Percentiles rank a stretch among this genome's conserved stretches.
These are phyloP conservation scores for Lota lota DNA, from an alignment of 2,113 vertebrate genomes.

Conservation along the genomic window DNA sequence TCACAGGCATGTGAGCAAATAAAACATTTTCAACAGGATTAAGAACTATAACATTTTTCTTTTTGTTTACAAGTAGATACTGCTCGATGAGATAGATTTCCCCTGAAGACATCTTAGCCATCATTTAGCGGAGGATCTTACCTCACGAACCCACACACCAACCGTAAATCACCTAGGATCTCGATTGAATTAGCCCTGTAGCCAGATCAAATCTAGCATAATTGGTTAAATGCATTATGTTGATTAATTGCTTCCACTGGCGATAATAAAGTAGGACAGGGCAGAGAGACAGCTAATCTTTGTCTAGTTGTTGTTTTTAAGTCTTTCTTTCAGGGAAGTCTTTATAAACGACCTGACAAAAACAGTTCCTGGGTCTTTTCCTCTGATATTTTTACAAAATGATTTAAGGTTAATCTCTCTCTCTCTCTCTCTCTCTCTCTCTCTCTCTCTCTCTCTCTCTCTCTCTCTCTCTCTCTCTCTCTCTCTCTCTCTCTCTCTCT, in stretches of 20 bases:
- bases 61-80: too few species aligned
- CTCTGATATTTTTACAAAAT: neutral
- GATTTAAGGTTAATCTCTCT: too few species aligned
- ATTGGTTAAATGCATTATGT: slow-evolving; percentile 73
- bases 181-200: slow-evolving; percentile 65
- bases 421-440: too few species aligned
- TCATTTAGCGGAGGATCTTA: slow-evolving; percentile 32
- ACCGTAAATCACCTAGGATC: slow-evolving; percentile 66
- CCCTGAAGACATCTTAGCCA: slow-evolving; percentile 35
- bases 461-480: slow-evolving; percentile 16
- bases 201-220: slow-evolving; percentile 68
- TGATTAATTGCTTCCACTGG: slow-evolving; percentile 64
- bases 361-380: slow-evolving; percentile 16
- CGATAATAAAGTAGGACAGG: slow-evolving; percentile 57
- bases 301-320: slow-evolving; percentile 32
- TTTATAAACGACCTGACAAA: slow-evolving; percentile 51
- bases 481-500: slow-evolving; percentile 24
- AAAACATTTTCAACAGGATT: too few species aligned
- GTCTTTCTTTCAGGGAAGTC: slow-evolving; percentile 36
- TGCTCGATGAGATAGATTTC: neutral
- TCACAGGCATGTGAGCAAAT: too few species aligned
- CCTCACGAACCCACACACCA: slow-evolving; percentile 33
- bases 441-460: slow-evolving; percentile 18
- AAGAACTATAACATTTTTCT: too few species aligned
- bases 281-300: slow-evolving; percentile 36